These are phyloP conservation scores for Rapana venosa DNA, from an alignment of 2,888 invertebrate genomes.

Conservation along the genomic window DNA sequence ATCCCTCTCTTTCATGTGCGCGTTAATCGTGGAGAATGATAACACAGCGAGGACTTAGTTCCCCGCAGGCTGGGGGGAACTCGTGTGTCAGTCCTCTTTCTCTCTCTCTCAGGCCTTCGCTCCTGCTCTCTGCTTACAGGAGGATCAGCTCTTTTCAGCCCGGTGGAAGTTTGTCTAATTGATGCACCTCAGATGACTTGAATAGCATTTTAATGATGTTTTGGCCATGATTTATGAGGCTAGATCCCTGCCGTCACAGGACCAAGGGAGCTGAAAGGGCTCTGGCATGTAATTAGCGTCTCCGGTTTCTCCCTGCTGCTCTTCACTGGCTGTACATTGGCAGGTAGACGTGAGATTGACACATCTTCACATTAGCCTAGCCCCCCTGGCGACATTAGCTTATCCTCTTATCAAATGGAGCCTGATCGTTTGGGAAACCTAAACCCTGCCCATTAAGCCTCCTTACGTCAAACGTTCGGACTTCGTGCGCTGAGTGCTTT, in stretches of 20 bases:
- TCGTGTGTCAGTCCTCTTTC: constrained; percentile 8
- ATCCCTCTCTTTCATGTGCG: constrained; percentile 26
- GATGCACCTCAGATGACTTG: constrained; percentile 32
- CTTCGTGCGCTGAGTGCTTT: constrained; percentile 6
- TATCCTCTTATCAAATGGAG: not conserved
- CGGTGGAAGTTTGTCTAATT: constrained; percentile 21
- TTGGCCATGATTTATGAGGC: constrained; percentile 19
- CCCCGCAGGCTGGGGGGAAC: not conserved
- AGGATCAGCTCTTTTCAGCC: not conserved
- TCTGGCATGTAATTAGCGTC: constrained; percentile 20
- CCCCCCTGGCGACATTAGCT: not conserved
- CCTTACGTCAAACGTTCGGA: not conserved
- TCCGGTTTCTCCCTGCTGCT: not conserved
- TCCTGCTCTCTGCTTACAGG: not conserved
- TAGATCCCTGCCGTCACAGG: constrained; percentile 8
- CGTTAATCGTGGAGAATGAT: constrained; percentile 19
- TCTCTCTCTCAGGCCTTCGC: not conserved
- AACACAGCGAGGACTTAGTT: not conserved
- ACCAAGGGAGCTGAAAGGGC: not conserved
- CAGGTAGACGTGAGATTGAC: constrained; percentile 12
- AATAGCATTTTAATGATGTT: constrained; percentile 37
- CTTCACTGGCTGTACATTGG: not conserved
- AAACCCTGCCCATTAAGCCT: not conserved
- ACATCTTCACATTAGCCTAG: not conserved
- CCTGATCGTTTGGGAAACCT: not conserved